Evolutionary conservation across 2,113 vertebrate genomes (phyloP).

Genomic region (Scomber japonicus): DNA sequence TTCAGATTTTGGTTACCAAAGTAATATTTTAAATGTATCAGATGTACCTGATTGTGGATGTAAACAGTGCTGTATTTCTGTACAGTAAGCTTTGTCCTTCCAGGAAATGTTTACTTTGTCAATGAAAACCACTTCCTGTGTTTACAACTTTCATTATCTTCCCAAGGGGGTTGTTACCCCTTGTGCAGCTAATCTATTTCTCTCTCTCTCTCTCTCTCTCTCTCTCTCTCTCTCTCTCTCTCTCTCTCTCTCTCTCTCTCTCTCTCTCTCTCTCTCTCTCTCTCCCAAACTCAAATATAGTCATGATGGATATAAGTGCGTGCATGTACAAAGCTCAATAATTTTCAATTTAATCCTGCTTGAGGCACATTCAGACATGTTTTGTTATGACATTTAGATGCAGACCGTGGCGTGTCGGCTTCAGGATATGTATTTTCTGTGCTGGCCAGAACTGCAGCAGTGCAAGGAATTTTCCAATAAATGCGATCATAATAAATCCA

Average conservation of each 20-base stretch:
- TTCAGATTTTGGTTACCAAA: background rate
- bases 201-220: slow-evolving; percentile 15
- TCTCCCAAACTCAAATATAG: slow-evolving; percentile 27
- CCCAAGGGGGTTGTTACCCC: slow-evolving; percentile 51
- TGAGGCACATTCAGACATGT: slow-evolving; percentile 50
- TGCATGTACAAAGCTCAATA: slow-evolving; percentile 9
- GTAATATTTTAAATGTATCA: slow-evolving; percentile 20
- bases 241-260: slow-evolving; percentile 22
- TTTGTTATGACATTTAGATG: slow-evolving; percentile 58
- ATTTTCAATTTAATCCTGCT: slow-evolving; percentile 56
- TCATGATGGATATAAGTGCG: slow-evolving; percentile 12
- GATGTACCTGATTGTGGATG: slow-evolving; percentile 42
- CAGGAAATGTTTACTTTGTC: slow-evolving; percentile 76
- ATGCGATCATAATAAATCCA: slow-evolving; percentile 40
- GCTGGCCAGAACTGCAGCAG: slow-evolving; percentile 28
- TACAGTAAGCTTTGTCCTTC: slow-evolving; percentile 43
- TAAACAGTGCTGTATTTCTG: slow-evolving; percentile 6
- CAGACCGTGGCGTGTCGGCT: slow-evolving; percentile 29
- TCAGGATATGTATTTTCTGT: slow-evolving; percentile 40
- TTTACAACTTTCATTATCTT: slow-evolving; percentile 71
- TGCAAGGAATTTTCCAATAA: slow-evolving; percentile 58
- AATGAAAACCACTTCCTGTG: slow-evolving; percentile 71
- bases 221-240: slow-evolving; percentile 9
- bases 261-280: slow-evolving; percentile 10
- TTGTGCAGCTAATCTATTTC: slow-evolving; percentile 36